phyloP scores from a whole-genome alignment of 2,113 vertebrate genomes.

The Crotalus horridus region DNA sequence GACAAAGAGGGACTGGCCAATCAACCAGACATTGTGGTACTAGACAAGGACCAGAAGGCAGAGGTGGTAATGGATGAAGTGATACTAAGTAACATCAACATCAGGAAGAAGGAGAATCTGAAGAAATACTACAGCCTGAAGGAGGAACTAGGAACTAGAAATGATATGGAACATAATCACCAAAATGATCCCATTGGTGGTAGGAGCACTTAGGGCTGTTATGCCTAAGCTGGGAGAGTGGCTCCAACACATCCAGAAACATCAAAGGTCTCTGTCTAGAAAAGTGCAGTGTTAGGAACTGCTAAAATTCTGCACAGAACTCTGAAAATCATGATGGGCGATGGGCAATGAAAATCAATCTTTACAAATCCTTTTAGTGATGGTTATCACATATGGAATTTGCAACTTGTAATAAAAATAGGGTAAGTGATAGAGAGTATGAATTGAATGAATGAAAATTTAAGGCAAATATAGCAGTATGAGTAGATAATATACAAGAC shows the following conservation, averaged over 20 bases:
- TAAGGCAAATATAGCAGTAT: neutral
- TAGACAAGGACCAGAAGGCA: neutral
- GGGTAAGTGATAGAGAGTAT: neutral
- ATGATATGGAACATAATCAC: neutral
- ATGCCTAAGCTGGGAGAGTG: neutral
- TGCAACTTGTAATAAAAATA: neutral
- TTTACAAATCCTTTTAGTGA: neutral
- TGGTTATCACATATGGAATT: neutral
- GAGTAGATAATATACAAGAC: neutral
- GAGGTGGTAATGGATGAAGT: neutral
- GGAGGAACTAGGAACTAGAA: neutral
- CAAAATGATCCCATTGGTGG: neutral
- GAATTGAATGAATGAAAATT: neutral
- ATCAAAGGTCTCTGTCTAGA: neutral
- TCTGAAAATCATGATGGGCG: neutral
- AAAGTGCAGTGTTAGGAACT: neutral
- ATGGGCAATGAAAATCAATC: neutral
- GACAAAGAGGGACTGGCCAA: neutral
- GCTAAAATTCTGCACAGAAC: neutral
- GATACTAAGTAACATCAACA: neutral
- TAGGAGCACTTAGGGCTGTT: neutral
- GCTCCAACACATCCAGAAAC: neutral
- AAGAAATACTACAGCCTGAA: neutral
- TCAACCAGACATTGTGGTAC: neutral
- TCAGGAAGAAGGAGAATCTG: neutral